Evolutionary conservation across 2,888 invertebrate species (phyloP).

Genomic region (Sepiola atlantica): DNA sequence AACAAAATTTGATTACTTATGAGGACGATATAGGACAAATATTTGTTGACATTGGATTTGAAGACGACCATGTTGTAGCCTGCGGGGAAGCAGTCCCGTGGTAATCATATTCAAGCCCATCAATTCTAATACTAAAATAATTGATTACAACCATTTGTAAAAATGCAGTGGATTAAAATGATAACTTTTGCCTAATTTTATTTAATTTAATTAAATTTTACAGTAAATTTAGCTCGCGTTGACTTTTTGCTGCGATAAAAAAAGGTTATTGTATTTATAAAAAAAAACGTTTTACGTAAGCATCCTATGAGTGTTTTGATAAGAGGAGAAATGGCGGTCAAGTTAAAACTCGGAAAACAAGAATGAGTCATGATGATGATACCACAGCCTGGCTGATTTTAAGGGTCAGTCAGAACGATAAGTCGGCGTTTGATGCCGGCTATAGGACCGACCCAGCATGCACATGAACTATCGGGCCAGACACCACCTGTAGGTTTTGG

Average conservation of each 20-base stretch:
- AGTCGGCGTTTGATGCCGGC: not conserved
- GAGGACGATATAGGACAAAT: too few relatives aligned
- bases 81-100: too few relatives aligned
- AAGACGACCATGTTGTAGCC: too few relatives aligned
- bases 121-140: too few relatives aligned
- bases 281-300: not conserved
- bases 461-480: not conserved
- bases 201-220: not conserved
- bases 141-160: too few relatives aligned
- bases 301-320: not conserved
- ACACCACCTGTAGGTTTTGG: slow-evolving; percentile 32
- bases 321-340: not conserved
- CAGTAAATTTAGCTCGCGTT: not conserved
- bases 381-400: not conserved
- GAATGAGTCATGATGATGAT: not conserved
- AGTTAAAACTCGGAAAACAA: not conserved
- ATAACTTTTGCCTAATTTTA: too few relatives aligned
- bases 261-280: not conserved
- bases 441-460: slow-evolving; percentile 1
- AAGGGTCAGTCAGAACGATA: not conserved
- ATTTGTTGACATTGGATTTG: too few relatives aligned
- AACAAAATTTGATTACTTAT: too few relatives aligned
- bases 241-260: not conserved
- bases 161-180: too few relatives aligned
- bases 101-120: too few relatives aligned